These are phyloP conservation scores for Blastobasis adustella DNA, from an alignment of 2,888 invertebrate species.

Conservation along the genomic window DNA sequence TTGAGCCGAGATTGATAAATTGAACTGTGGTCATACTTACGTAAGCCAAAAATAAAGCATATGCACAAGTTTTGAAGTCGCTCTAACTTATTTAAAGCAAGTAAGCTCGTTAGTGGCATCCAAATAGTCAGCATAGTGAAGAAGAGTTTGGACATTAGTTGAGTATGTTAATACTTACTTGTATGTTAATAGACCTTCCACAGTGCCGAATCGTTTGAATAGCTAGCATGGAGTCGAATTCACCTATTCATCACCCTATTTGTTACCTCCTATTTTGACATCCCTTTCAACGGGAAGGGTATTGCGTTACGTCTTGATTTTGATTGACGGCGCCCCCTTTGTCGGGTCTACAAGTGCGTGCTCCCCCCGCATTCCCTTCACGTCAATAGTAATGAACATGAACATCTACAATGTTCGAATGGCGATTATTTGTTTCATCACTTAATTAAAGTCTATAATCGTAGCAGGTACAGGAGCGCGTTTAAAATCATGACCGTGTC, in stretches of 20 bases:
- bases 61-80: too few species aligned
- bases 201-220: too few species aligned
- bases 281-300: neutral
- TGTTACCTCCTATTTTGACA: conserved; percentile 1
- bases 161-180: too few species aligned
- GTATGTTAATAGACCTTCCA: too few species aligned
- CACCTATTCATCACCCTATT: neutral
- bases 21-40: too few species aligned
- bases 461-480: neutral
- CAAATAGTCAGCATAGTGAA: too few species aligned
- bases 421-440: neutral
- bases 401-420: neutral
- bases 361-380: neutral
- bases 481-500: conserved; percentile 3
- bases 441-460: neutral
- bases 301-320: neutral
- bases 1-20: too few species aligned
- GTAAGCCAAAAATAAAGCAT: too few species aligned
- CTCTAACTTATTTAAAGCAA: too few species aligned
- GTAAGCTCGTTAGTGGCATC: too few species aligned
- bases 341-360: neutral
- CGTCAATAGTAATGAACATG: neutral
- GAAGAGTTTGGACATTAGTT: too few species aligned
- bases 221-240: neutral
- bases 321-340: neutral